These are phyloP conservation scores for Dipodomys ordii DNA, from an alignment of 2,113 vertebrate species.

Conservation along the genomic window DNA sequence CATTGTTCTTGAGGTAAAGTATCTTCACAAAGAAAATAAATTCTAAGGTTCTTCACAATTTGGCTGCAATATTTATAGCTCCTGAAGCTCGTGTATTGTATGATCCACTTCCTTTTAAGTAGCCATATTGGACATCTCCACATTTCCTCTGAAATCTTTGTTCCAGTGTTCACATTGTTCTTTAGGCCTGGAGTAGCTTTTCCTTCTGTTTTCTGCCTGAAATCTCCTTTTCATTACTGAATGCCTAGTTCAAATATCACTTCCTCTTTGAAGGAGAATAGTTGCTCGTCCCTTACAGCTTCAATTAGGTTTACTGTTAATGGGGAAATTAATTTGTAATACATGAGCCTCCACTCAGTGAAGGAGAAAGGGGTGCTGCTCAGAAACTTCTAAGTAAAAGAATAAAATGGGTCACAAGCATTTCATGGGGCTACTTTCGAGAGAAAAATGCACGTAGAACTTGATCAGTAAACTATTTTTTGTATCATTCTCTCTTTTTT, in stretches of 20 bases:
- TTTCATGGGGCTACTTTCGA: background rate
- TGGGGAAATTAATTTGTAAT: conserved; percentile 59
- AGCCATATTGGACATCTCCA: background rate
- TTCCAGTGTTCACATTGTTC: conserved; percentile 13
- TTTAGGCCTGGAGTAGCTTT: conserved; percentile 46
- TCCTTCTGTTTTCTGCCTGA: conserved; percentile 71
- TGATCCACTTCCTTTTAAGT: background rate
- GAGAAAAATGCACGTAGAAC: background rate
- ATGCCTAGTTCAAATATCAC: conserved; percentile 69
- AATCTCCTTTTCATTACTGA: conserved; percentile 71
- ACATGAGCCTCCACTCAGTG: background rate
- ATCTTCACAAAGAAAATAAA: conserved; percentile 15
- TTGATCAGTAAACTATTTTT: background rate
- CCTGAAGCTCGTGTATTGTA: background rate
- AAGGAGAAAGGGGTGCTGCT: background rate
- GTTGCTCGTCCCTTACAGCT: conserved; percentile 43
- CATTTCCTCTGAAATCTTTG: conserved; percentile 31
- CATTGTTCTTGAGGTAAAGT: background rate
- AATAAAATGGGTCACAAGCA: background rate
- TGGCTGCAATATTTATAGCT: background rate
- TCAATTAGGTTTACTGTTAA: conserved; percentile 62
- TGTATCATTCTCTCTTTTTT: no score
- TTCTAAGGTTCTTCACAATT: background rate
- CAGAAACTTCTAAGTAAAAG: background rate
- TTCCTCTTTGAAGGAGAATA: conserved; percentile 65